Evolutionary conservation across 2,113 vertebrate genomes (phyloP).

Genomic region (Ia io): DNA sequence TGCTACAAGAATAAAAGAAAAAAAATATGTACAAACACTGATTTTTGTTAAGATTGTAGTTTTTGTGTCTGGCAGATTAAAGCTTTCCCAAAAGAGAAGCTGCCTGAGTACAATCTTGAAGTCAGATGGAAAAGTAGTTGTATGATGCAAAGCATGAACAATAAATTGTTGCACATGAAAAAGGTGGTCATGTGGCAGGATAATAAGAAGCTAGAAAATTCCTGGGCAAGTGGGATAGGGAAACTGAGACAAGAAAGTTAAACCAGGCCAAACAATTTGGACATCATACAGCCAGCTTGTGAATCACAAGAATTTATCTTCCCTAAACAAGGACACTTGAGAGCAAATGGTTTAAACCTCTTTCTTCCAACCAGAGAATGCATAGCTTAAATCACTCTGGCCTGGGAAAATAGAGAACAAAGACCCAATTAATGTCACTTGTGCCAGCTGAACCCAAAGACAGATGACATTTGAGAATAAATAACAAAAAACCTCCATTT

Average conservation of each 20-base stretch:
- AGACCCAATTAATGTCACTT: background rate
- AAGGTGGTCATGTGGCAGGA: background rate
- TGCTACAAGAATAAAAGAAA: background rate
- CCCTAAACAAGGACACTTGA: background rate
- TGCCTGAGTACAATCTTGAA: background rate
- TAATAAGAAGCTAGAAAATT: background rate
- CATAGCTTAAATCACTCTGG: background rate
- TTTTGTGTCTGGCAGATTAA: background rate
- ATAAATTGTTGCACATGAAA: background rate
- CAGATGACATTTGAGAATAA: background rate
- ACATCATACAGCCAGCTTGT: background rate
- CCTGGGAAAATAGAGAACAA: background rate
- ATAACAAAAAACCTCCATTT: background rate
- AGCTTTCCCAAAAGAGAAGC: background rate
- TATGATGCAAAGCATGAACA: background rate
- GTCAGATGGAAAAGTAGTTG: background rate
- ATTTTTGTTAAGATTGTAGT: background rate
- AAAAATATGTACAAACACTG: background rate
- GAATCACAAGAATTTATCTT: background rate
- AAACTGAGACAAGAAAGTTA: background rate
- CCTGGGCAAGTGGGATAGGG: background rate
- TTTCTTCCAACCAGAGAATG: background rate
- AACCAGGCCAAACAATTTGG: background rate
- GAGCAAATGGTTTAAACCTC: background rate
- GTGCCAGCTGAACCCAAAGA: background rate